Evolutionary conservation across 2,113 vertebrate species (phyloP).

Genomic region (Balaeniceps rex): DNA sequence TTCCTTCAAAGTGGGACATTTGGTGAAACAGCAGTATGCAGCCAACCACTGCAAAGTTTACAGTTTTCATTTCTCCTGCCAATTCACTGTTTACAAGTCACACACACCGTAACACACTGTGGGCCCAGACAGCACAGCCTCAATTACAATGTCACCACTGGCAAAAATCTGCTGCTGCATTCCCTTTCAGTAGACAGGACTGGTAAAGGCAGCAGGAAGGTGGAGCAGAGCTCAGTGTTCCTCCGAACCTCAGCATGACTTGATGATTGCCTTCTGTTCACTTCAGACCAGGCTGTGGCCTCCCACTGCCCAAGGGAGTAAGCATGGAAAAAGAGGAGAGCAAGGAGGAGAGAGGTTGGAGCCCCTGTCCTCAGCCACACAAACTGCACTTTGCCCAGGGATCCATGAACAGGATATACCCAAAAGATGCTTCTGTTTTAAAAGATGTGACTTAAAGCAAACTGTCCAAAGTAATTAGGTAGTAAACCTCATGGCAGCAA

Average conservation of each 20-base stretch:
- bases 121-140: neutral
- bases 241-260: neutral
- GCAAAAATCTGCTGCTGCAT: neutral
- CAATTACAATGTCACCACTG: rapidly evolving
- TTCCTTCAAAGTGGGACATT: neutral
- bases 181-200: neutral
- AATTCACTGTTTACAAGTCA: neutral
- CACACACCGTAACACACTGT: rapidly evolving
- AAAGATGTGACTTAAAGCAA: neutral
- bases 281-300: neutral
- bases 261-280: rapidly evolving
- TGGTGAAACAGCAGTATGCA: neutral
- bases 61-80: neutral
- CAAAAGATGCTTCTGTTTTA: neutral
- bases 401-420: neutral
- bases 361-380: neutral
- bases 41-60: neutral
- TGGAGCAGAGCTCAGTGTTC: neutral
- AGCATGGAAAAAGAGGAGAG: neutral
- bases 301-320: neutral
- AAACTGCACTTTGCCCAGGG: neutral
- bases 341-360: neutral
- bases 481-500: neutral
- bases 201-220: neutral
- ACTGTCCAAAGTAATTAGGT: neutral